phyloP scores from a whole-genome alignment of 2,113 vertebrate genomes.

The Cinclus mexicanus region DNA sequence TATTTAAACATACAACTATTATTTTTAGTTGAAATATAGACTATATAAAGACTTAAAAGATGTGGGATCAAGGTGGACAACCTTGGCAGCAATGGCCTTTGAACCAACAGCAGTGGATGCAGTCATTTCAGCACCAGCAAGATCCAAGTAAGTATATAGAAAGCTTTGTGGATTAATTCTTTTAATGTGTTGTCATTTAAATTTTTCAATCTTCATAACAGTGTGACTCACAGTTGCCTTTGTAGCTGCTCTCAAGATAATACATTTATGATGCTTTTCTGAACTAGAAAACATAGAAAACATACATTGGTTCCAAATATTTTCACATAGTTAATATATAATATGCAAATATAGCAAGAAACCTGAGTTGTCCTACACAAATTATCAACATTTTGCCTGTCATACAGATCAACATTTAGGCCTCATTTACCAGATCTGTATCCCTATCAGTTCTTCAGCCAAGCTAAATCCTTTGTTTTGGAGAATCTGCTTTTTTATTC shows the following conservation, averaged over 20 bases:
- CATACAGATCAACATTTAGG: background rate
- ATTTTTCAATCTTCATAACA: background rate
- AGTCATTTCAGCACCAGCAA: slow-evolving; percentile 98
- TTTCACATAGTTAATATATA: background rate
- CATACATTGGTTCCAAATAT: background rate
- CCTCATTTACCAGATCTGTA: background rate
- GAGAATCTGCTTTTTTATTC: background rate
- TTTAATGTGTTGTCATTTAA: background rate
- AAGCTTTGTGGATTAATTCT: slow-evolving; percentile 37
- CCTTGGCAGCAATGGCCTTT: slow-evolving; percentile 99
- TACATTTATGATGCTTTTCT: background rate
- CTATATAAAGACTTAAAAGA: slow-evolving; percentile 77
- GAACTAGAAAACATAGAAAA: background rate
- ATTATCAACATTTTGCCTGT: background rate
- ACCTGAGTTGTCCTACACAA: background rate
- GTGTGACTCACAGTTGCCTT: background rate
- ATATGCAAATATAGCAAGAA: background rate
- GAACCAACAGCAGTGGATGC: slow-evolving; percentile 99
- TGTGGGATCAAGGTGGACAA: slow-evolving; percentile 99
- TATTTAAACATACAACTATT: slow-evolving; percentile 68
- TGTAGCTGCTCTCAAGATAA: background rate
- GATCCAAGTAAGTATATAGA: slow-evolving; percentile 88
- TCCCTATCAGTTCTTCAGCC: background rate
- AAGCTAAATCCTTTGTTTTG: background rate
- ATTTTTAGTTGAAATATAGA: slow-evolving; percentile 73